phyloP scores from a whole-genome alignment of 1,140 invertebrate genomes.

The Danaus melanippus region DNA sequence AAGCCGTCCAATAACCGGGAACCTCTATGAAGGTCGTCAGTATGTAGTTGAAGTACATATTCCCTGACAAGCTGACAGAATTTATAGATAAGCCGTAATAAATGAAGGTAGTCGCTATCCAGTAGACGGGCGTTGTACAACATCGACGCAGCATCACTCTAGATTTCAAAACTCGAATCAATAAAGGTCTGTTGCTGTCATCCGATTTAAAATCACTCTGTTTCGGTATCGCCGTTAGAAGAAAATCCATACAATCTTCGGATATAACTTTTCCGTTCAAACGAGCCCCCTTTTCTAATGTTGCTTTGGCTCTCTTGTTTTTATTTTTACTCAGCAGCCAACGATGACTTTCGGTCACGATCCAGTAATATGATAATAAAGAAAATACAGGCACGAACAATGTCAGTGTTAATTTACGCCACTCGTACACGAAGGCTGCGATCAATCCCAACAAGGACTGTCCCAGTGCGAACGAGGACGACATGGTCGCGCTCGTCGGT shows the following conservation, averaged over 20 bases:
- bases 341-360: constrained; percentile 78
- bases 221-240: constrained; percentile 43
- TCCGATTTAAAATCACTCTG: constrained; percentile 27
- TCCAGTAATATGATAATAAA: constrained; percentile 75
- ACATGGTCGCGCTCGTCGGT: constrained; percentile 79
- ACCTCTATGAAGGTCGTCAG: constrained; percentile 78
- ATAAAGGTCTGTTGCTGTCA: constrained; percentile 25
- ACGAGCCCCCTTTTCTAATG: constrained; percentile 74
- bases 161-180: constrained; percentile 72
- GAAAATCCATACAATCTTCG: constrained; percentile 68
- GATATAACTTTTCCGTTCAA: constrained; percentile 77
- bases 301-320: constrained; percentile 74
- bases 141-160: constrained; percentile 76
- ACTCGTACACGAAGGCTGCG: constrained; percentile 79
- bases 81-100: constrained; percentile 89
- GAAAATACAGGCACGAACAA: constrained; percentile 78
- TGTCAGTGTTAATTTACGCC: constrained; percentile 78
- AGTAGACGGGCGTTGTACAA: constrained; percentile 79
- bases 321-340: constrained; percentile 85
- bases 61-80: constrained; percentile 81
- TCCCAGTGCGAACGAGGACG: constrained; percentile 82
- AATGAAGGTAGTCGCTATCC: constrained; percentile 81
- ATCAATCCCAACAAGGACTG: constrained; percentile 78
- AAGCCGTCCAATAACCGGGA: constrained; percentile 79
- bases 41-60: constrained; percentile 79